phyloP scores from a whole-genome alignment of 2,113 vertebrate genomes.

The Mastomys natalensis region DNA sequence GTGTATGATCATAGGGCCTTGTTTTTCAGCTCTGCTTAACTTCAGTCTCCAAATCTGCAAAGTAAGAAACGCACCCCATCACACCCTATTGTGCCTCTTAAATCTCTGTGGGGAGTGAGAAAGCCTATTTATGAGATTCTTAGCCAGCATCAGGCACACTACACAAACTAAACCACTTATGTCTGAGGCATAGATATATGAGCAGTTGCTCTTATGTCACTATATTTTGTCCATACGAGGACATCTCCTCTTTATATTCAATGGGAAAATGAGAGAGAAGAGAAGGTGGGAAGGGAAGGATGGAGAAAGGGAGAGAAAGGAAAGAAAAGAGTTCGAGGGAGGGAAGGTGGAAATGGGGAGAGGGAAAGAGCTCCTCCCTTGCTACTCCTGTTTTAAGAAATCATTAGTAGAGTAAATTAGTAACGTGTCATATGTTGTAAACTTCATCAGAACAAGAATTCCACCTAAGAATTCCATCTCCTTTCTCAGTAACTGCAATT shows the following conservation, averaged over 20 bases:
- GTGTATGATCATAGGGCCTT: background rate
- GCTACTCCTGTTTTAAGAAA: conserved; percentile 2
- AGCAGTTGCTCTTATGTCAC: background rate
- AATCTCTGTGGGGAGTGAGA: background rate
- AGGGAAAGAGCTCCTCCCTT: background rate
- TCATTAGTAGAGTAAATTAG: background rate
- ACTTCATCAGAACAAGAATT: conserved; percentile 51
- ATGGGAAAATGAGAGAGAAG: background rate
- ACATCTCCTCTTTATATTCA: background rate
- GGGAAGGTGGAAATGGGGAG: background rate
- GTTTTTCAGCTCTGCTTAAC: background rate
- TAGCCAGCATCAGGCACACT: background rate
- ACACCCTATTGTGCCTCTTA: background rate
- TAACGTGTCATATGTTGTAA: background rate
- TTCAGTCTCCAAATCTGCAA: conserved; percentile 8
- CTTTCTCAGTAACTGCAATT: background rate
- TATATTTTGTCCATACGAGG: background rate
- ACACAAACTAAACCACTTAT: background rate
- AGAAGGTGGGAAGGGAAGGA: background rate
- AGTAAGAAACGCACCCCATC: background rate
- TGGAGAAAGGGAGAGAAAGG: background rate
- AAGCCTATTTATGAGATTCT: conserved; percentile 15
- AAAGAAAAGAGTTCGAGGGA: background rate
- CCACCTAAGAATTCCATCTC: background rate
- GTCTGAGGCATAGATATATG: background rate